Evolutionary conservation across 1,140 invertebrate species (phyloP).

Genomic region (Octopus bimaculoides): DNA sequence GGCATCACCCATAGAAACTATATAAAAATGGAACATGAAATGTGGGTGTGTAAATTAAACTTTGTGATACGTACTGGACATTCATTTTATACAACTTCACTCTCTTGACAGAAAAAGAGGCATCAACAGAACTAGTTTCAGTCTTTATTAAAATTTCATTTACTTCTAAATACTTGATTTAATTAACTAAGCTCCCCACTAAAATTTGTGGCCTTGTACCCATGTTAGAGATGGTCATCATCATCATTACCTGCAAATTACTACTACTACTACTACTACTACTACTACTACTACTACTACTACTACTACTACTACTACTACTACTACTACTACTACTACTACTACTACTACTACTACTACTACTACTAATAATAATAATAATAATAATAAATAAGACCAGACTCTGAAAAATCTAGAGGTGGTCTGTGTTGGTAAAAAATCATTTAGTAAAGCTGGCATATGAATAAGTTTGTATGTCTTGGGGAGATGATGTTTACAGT

Average conservation of each 20-base stretch:
- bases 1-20: too few species aligned
- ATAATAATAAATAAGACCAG: background rate
- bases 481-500: too few species aligned
- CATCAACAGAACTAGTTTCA: too few species aligned
- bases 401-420: too few species aligned
- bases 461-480: too few species aligned
- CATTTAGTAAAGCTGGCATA: too few species aligned
- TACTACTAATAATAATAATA: background rate
- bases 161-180: background rate
- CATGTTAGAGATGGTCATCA: background rate
- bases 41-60: too few species aligned
- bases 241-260: conserved; percentile 10
- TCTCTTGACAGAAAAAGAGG: too few species aligned
- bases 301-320: conserved; percentile 14
- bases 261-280: conserved; percentile 20
- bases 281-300: conserved; percentile 14
- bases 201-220: background rate
- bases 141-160: background rate
- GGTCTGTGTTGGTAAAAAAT: too few species aligned
- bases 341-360: background rate
- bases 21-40: too few species aligned
- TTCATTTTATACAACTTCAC: too few species aligned
- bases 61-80: too few species aligned
- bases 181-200: background rate
- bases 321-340: conserved; percentile 15